Percentiles rank a stretch among this genome's conserved stretches.
Conservation (phyloP, 2,888 invertebrate genomes). For the Pristionchus exspectatus region DNA sequence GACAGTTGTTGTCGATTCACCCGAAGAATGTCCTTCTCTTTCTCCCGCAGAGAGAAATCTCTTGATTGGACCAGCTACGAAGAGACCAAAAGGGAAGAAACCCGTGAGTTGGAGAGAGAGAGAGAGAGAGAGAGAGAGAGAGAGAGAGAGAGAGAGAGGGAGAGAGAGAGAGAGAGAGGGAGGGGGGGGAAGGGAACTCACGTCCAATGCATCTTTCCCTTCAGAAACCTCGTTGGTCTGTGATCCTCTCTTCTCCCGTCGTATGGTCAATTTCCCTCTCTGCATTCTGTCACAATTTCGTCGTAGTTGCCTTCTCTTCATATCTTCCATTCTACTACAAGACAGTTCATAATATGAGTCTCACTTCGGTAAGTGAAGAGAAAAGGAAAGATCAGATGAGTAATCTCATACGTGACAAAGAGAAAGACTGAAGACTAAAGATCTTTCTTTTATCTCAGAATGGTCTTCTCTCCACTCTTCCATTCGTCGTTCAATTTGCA, state of each 20-base stretch:
- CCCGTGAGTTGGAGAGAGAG: not conserved
- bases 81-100: conserved; percentile 23
- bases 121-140: not conserved
- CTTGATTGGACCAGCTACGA: not conserved
- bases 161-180: not conserved
- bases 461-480: conserved; percentile 76
- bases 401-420: not conserved
- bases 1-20: conserved; percentile 69
- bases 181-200: not conserved
- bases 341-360: conserved; percentile 75
- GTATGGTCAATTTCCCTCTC: conserved; percentile 76
- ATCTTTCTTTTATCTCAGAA: conserved; percentile 64
- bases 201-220: not conserved
- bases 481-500: conserved; percentile 75
- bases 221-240: conserved; percentile 67
- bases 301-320: conserved; percentile 77
- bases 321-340: conserved; percentile 77
- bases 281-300: conserved; percentile 77
- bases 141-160: not conserved
- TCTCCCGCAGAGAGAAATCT: conserved; percentile 65
- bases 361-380: conserved; percentile 68
- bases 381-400: not conserved
- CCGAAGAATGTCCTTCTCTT: conserved; percentile 66
- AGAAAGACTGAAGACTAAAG: not conserved
- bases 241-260: conserved; percentile 69